A percentile compares a stretch with the other conserved stretches of the same genome.
These are phyloP conservation scores for Serinus canaria DNA, from an alignment of 2,113 vertebrate genomes.

Conservation along the genomic window DNA sequence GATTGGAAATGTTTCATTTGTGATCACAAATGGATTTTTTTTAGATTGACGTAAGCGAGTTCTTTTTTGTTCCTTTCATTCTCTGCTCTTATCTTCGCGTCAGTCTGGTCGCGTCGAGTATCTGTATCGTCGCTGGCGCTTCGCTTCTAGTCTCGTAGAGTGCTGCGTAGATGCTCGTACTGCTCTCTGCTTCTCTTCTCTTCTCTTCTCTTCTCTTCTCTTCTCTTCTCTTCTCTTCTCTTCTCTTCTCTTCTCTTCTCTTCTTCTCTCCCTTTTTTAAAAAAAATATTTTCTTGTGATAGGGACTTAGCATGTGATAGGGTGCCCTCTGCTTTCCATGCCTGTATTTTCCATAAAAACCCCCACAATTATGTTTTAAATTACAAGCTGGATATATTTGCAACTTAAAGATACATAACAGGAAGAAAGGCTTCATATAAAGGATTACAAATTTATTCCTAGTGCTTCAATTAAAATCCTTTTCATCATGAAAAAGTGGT, in stretches of 20 bases:
- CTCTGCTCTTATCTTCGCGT: slow-evolving; percentile 38
- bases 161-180: no score
- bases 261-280: no score
- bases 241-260: background rate
- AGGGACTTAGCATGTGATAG: slow-evolving; percentile 69
- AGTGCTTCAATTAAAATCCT: slow-evolving; percentile 82
- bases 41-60: slow-evolving; percentile 69
- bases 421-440: slow-evolving; percentile 67
- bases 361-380: slow-evolving; percentile 74
- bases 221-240: background rate
- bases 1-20: slow-evolving; percentile 84
- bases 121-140: no score
- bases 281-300: slow-evolving; percentile 45
- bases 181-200: background rate
- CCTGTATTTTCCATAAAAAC: slow-evolving; percentile 71
- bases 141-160: no score
- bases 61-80: background rate
- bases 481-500: slow-evolving; percentile 62
- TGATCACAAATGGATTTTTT: slow-evolving; percentile 86
- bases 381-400: slow-evolving; percentile 70
- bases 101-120: no score
- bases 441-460: slow-evolving; percentile 69
- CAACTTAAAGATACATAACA: slow-evolving; percentile 59
- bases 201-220: background rate
- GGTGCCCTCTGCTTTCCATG: slow-evolving; percentile 82